Base-by-base conservation (phyloP, 2,797 vertebrate species). In the Chaetodon trifasciatus region DNA sequence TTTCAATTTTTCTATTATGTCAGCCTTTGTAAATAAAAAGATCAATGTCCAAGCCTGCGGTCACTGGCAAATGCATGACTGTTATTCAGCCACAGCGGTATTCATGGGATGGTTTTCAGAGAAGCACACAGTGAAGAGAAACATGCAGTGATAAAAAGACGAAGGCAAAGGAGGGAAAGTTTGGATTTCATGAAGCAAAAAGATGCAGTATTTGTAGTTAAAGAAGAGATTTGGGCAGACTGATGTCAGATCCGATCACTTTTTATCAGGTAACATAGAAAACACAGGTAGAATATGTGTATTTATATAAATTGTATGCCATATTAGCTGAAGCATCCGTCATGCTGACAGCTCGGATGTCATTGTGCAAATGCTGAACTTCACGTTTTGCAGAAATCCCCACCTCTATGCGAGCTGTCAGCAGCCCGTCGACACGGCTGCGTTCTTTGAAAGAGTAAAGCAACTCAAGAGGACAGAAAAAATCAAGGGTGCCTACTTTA, bases 401-500 rank as follows among this genome's bases (percentile, higher is more conserved):
- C 12, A 17, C 1, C 49, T 24, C 37, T 35, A 19, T 55, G 15
- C 39, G 8, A 7, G 16, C 40, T 39, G 44, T 23, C 44, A 42
- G 39, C 65, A 32, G 56, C 15, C 65, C 21, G 8, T 21, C 56
- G 11, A 7, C 17, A 28, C 37, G 35, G 8, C 23, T 69, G 24
- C 42, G 21, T 75, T 57, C 23, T 64, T 57, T 42, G 17, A 57
- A 79, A 13, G 49, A 28, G 19, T n/a, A 17, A 65, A 40, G 21
- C 40, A 55, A 53, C 53, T 46, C 16, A 50, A 42, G 49, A 74
- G 37, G 37, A 28, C 24, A n/a, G 28, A 44, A 39, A 50, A 19
- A 53, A 65, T 35, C 9, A 50, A 65, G 47, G 24, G 44, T 7
- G 50, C 69, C 68, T 39, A 35, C 56, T 80, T 73, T 57, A 77